Conservation (phyloP, 2,113 vertebrate species). For the Coryphaenoides rupestris region DNA sequence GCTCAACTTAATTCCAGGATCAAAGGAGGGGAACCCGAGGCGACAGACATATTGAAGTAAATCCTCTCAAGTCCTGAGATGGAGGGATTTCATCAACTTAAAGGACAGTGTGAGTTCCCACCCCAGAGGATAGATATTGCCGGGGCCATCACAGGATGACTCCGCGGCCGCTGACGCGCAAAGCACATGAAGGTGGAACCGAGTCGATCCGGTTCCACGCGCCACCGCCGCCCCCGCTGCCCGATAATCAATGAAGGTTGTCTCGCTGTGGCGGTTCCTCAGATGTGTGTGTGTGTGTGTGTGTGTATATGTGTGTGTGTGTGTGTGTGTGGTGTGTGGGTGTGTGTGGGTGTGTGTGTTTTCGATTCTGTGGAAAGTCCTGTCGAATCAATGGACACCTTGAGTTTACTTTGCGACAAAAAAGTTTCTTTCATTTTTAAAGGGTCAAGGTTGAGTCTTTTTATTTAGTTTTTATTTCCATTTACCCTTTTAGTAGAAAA, state of each 20-base stretch:
- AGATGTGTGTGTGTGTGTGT: conserved; percentile 54
- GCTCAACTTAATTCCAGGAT: conserved; percentile 40
- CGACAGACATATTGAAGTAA: conserved; percentile 31
- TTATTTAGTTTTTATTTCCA: too few relatives aligned
- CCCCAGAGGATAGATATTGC: conserved; percentile 31
- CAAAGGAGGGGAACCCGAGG: conserved; percentile 16
- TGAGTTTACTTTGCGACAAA: too few relatives aligned
- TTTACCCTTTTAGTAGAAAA: too few relatives aligned
- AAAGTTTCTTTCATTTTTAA: too few relatives aligned
- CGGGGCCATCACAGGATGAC: conserved; percentile 42
- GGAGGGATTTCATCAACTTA: conserved; percentile 59
- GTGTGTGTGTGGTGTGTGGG: too few relatives aligned
- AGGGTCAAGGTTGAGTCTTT: too few relatives aligned
- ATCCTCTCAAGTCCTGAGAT: conserved; percentile 41
- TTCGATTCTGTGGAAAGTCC: too few relatives aligned
- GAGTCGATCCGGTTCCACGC: too few relatives aligned
- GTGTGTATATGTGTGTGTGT: too few relatives aligned
- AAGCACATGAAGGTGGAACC: too few relatives aligned
- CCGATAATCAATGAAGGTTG: conserved; percentile 67
- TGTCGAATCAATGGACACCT: too few relatives aligned
- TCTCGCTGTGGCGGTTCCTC: conserved; percentile 53
- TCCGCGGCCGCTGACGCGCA: conserved; percentile 35
- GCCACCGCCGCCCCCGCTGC: conserved; percentile 46
- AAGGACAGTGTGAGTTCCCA: conserved; percentile 54
- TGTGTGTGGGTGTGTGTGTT: too few relatives aligned